Evolutionary conservation across 2,113 vertebrate genomes (phyloP).

Genomic region (Hylia prasina): DNA sequence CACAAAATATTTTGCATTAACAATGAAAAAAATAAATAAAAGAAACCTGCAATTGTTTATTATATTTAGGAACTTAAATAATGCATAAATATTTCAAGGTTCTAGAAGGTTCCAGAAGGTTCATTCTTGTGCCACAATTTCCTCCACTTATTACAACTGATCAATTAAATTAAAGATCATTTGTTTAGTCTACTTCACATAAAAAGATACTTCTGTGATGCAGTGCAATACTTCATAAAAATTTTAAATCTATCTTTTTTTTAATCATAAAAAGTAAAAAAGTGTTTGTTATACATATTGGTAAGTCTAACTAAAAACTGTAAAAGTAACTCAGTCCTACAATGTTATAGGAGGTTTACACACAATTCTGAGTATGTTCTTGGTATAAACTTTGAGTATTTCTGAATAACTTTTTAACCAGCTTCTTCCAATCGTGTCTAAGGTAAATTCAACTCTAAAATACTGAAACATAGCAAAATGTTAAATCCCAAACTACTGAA

Average conservation of each 20-base stretch:
- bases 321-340: background rate
- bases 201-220: background rate
- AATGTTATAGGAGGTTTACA: background rate
- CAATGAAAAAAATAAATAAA: background rate
- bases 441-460: background rate
- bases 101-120: too few species aligned
- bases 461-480: background rate
- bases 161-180: background rate
- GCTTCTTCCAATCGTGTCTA: background rate
- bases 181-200: background rate
- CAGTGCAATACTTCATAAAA: background rate
- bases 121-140: background rate
- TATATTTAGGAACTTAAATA: background rate
- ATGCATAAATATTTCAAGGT: background rate
- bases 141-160: background rate
- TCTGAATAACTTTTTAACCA: background rate
- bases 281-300: background rate
- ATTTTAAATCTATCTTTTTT: background rate
- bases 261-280: background rate
- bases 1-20: background rate
- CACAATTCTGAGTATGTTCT: background rate
- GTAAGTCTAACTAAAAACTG: background rate
- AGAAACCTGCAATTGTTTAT: background rate
- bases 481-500: background rate
- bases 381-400: background rate